phyloP scores from a whole-genome alignment of 2,888 invertebrate species.

The Brachycybe producta region DNA sequence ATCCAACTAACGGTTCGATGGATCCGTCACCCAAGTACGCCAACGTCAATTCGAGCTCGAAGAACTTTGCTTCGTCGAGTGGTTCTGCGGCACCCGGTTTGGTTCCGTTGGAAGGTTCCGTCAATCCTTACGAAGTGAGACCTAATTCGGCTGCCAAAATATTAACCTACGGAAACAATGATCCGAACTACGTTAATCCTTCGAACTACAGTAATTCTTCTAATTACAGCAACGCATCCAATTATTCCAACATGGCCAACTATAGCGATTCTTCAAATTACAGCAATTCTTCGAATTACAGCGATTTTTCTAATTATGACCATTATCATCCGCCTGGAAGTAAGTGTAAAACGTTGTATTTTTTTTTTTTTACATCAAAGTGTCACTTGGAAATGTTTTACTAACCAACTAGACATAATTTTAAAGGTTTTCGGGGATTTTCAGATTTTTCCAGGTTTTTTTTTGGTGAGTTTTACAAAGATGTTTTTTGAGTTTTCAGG shows the following conservation, averaged over 20 bases:
- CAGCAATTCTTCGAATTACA: slow-evolving; percentile 21
- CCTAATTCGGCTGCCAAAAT: too few species aligned
- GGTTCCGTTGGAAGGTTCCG: too few species aligned
- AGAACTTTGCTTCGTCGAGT: too few species aligned
- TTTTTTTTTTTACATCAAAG: not conserved
- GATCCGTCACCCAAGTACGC: not conserved
- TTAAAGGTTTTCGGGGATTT: too few species aligned
- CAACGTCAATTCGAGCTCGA: not conserved
- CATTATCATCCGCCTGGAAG: slow-evolving; percentile 18
- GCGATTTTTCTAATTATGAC: slow-evolving; percentile 20
- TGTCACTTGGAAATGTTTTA: too few species aligned
- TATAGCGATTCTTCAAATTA: slow-evolving; percentile 22
- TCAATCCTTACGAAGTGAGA: too few species aligned
- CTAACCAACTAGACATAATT: too few species aligned
- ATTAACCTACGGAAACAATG: not conserved
- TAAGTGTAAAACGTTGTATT: slow-evolving; percentile 10
- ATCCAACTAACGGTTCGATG: not conserved
- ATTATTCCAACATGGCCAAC: slow-evolving; percentile 22
- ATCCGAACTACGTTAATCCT: slow-evolving; percentile 18
- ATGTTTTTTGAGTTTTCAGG: too few species aligned
- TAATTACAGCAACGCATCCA: slow-evolving; percentile 21
- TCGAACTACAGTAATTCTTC: slow-evolving; percentile 21
- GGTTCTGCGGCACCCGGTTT: too few species aligned
- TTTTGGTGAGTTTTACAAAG: too few species aligned
- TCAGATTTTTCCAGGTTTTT: too few species aligned